Evolutionary conservation across 2,113 vertebrate species (phyloP).

Genomic region (Sylvia atricapilla): DNA sequence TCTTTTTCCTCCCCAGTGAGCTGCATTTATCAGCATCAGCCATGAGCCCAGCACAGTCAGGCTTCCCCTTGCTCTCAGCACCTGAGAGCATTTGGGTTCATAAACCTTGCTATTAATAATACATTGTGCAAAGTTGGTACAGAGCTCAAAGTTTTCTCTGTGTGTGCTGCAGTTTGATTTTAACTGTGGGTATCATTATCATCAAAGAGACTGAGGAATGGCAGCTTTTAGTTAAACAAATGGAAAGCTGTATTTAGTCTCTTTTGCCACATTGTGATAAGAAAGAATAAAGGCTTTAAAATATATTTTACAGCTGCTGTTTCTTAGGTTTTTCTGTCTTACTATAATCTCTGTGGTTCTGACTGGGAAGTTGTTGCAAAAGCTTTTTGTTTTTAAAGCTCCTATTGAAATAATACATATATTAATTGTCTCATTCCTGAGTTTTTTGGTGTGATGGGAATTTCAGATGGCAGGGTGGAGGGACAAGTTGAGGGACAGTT

Average conservation of each 20-base stretch:
- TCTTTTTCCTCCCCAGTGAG: not conserved
- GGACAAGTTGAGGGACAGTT: not conserved
- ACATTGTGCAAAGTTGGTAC: constrained; percentile 36
- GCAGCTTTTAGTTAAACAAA: constrained; percentile 77
- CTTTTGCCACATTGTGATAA: constrained; percentile 71
- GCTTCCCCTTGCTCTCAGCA: constrained; percentile 38
- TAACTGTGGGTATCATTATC: constrained; percentile 64
- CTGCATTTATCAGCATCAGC: not conserved
- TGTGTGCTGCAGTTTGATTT: constrained; percentile 45
- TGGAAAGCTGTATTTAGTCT: constrained; percentile 71
- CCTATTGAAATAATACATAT: constrained; percentile 48
- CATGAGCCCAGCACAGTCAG: not conserved
- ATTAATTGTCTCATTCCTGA: constrained; percentile 44
- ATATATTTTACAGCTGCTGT: constrained; percentile 68
- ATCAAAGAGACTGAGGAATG: constrained; percentile 64
- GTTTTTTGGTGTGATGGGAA: constrained; percentile 4
- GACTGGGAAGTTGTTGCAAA: constrained; percentile 40
- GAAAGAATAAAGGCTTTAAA: constrained; percentile 70
- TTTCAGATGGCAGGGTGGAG: not conserved
- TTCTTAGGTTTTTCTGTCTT: constrained; percentile 64
- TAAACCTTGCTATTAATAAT: constrained; percentile 55
- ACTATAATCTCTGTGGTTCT: constrained; percentile 55
- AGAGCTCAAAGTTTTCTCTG: constrained; percentile 37
- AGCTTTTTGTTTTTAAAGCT: constrained; percentile 65
- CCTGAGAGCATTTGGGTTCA: not conserved